These are phyloP conservation scores for Cephus nigrinus DNA, from an alignment of 2,888 invertebrate genomes.

Conservation along the genomic window DNA sequence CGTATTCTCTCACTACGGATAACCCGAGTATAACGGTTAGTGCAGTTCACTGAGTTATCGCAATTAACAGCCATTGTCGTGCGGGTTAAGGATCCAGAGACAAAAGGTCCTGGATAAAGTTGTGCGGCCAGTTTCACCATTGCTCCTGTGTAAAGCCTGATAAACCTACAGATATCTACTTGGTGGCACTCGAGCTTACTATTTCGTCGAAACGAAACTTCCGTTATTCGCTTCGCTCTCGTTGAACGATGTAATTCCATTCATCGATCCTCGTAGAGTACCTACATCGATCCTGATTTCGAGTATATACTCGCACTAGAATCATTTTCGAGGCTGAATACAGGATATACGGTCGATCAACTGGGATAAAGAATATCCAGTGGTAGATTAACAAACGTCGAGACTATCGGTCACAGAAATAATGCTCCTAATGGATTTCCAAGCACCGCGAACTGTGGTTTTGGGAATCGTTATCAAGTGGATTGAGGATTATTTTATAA, in stretches of 20 bases:
- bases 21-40: not conserved
- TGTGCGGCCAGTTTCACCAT: not conserved
- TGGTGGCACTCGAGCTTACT: not conserved
- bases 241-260: not conserved
- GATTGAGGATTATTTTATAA: no score
- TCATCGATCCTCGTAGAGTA: not conserved
- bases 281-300: not conserved
- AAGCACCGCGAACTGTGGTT: no score
- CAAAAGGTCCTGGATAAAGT: not conserved
- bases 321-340: not conserved
- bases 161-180: not conserved
- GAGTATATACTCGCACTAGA: not conserved
- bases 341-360: not conserved
- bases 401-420: not conserved
- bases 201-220: not conserved
- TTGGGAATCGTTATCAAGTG: no score
- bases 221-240: not conserved
- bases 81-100: not conserved
- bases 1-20: not conserved
- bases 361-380: not conserved
- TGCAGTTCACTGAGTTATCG: not conserved
- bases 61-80: not conserved
- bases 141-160: not conserved
- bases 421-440: no score
- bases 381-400: not conserved